These are phyloP conservation scores for Heterotis niloticus DNA, from an alignment of 2,113 vertebrate genomes.

Conservation along the genomic window DNA sequence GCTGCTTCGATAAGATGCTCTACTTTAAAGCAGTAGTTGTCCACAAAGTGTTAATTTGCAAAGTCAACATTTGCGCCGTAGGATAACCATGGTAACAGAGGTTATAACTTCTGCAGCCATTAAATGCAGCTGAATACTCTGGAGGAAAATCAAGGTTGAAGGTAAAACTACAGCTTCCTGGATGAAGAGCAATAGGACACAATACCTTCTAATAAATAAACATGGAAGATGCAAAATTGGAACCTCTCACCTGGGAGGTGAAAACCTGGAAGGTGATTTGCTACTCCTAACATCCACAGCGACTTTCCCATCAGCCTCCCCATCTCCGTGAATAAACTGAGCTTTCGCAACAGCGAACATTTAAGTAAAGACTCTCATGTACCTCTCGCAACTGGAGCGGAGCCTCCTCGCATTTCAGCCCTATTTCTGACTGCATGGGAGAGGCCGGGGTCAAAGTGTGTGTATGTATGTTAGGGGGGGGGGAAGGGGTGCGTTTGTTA, in stretches of 20 bases:
- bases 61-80: conserved; percentile 15
- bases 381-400: conserved; percentile 54
- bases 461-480: too few species aligned
- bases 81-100: conserved; percentile 15
- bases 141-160: conserved; percentile 21
- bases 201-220: background rate
- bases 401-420: conserved; percentile 47
- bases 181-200: background rate
- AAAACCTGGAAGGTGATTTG: conserved; percentile 46
- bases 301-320: background rate
- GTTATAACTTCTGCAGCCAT: conserved; percentile 14
- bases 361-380: conserved; percentile 47
- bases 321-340: conserved; percentile 51
- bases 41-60: conserved; percentile 1
- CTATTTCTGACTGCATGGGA: conserved; percentile 54
- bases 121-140: conserved; percentile 17
- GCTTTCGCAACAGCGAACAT: conserved; percentile 50
- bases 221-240: background rate
- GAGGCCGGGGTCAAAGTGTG: too few species aligned
- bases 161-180: background rate
- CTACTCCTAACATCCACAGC: background rate
- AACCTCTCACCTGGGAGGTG: background rate
- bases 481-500: conserved; percentile 41
- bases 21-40: background rate
- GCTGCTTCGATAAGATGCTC: conserved; percentile 16